Evolutionary conservation across 2,888 invertebrate genomes (phyloP), one percentile per base, ranked within the genome.

Genomic region (Beris morrisii): DNA sequence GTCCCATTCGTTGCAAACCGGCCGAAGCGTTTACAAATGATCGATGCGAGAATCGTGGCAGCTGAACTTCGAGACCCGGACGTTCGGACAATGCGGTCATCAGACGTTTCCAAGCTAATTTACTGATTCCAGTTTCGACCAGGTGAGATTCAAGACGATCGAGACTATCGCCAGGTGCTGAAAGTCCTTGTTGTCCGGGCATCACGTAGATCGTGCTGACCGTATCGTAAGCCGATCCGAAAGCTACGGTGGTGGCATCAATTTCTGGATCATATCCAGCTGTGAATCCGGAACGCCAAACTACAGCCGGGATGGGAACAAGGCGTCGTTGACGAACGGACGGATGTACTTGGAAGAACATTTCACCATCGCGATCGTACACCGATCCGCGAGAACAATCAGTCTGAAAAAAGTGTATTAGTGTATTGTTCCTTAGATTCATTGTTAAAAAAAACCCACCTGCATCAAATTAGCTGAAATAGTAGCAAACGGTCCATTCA

Each of bases 241-340:
- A 82, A 7, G 92, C 88, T 4, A 91, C 89, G 1, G 89, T 89
- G 0, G 94, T 94, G 0, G 92, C 93, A 74, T 94, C 94, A 44
- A 94, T 79, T 44, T 87, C 87, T 0, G 92, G 90, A 72, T 94
- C 93, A 75, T 93, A 94, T 9, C 93, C 93, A 2, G 93, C 93
- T 30, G 91, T 81, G 72, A 94, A 92, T 7, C 89, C 89, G 5
- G 83, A 83, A 71, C 87, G 86, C 82, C 88, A 93, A 0, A 93
- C 88, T 0, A 88, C 90, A 0, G 93, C 92, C 0, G 93, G 93
- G 4, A 94, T 89, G 0, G 92, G 92, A 1, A 94, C 87, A 5
- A 94, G 81, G 56, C 93, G 86, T 38, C 91, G 84, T 77, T 92
- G 91, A 30, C 92, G 85, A 3, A 91, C 87, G 6, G 88, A 89